Evolutionary conservation across 2,797 vertebrate genomes (phyloP), one percentile per base, ranked within the genome.

Genomic region (Tokudaia muenninki): DNA sequence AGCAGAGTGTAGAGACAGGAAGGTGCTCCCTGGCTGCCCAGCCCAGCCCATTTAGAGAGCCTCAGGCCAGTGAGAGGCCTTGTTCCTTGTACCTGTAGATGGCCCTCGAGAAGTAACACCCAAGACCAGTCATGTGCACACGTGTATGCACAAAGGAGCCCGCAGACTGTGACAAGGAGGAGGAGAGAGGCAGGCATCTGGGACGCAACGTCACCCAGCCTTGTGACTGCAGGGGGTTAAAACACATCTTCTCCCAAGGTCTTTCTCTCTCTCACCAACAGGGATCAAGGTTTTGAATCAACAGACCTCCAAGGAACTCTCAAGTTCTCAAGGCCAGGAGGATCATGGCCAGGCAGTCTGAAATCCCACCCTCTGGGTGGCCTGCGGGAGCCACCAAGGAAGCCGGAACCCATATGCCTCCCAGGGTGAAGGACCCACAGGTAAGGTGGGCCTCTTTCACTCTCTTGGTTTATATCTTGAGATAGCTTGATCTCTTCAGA

Each of bases 251-350:
- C 97, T 92, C 94, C 80, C 92, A 97, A 94, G 87, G 78, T 6
- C 21, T 50, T 8, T 50, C 47, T 93, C 65, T 96, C 86, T 91
- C 88, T 92, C 84, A 83, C 57, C 57, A 74, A 75, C 90, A 83
- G 94, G 93, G 97, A 97, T 97, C 96, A 97, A 97, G 97, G 83
- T 91, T 92, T 94, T 96, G 92, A 90, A 82, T 90, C 94, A 47
- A 65, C 31, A 92, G 91, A 88, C 82, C 91, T 96, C 72, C 6
- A 3, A 50, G 82, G 82, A 52, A 93, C 97, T 90, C 78, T 79
- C n/a, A 87, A 94, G 74, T 37, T 61, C 86, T 78, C 74, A 91
- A 97, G 86, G 96, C 75, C 13, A 31, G 26, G 41, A 80, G 82
- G 96, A 97, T 87, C 94, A 95, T 78, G 65, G 65, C 79, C 24